Percentiles rank a stretch among this genome's conserved stretches.
phyloP scores from a whole-genome alignment of 2,888 invertebrate genomes.

The Apamea monoglypha region DNA sequence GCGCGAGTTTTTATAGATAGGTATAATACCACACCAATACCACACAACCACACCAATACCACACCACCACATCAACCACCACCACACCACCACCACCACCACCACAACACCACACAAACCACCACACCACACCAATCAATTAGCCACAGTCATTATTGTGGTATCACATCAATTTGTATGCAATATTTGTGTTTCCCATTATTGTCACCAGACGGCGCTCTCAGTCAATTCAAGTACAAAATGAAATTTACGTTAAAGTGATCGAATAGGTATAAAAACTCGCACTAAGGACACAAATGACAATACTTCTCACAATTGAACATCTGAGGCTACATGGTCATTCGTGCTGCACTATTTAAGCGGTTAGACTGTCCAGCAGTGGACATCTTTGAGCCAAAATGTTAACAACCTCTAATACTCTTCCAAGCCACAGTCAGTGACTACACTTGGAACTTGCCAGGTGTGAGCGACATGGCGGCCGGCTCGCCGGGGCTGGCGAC shows the following conservation, averaged over 20 bases:
- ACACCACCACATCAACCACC: no score
- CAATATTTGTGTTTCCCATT: not conserved
- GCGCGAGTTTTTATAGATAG: no score
- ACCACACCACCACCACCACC: no score
- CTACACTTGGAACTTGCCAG: slow-evolving; percentile 65
- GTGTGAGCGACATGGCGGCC: slow-evolving; percentile 85
- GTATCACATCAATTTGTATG: not conserved
- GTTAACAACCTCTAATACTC: slow-evolving; percentile 30
- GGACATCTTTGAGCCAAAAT: not conserved
- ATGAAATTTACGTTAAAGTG: not conserved
- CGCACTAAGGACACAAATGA: not conserved
- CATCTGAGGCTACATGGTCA: not conserved
- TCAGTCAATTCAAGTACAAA: not conserved
- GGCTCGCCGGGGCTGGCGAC: slow-evolving; percentile 87
- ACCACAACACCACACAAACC: no score
- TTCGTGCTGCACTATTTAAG: not conserved
- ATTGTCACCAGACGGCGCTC: not conserved
- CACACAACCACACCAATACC: no score
- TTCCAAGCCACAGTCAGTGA: slow-evolving; percentile 51
- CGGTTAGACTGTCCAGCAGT: not conserved
- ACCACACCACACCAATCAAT: no score
- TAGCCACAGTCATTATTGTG: no score
- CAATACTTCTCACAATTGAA: not conserved
- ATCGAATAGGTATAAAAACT: not conserved
- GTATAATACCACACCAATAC: no score